Evolutionary conservation across 2,888 invertebrate genomes (phyloP), one percentile per base, ranked within the genome.

Genomic region (Calameuta pallipes): DNA sequence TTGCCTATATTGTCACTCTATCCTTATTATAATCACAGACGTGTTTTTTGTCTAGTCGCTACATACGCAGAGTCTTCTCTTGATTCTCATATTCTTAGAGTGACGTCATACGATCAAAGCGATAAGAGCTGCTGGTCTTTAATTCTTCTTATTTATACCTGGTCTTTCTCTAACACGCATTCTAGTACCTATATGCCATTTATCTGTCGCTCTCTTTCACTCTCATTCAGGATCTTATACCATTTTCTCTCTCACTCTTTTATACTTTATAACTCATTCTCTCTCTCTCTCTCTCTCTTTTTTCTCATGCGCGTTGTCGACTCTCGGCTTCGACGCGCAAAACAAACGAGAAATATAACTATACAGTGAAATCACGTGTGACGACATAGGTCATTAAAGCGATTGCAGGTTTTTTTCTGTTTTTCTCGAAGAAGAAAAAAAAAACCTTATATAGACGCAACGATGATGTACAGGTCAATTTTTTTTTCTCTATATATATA

Each of bases 1-100:
- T 78, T 76, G 78, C 78, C 75, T 78, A 76, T 71, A 78, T 78
- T 70, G 78, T 78, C 71, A 76, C 73, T 78, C 84, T 86, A 87
- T 85, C 83, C 83, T 87, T 87, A 87, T 85, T 86, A 86, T 90
- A 89, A 90, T 90, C 90, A 90, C 90, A 90, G 90, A 88, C 87
- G 88, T 84, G 85, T 87, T 88, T 88, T 56, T 56, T 15, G 15
- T 56, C 87, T 89, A 90, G 87, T 87, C 86, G 85, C 88, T 90
- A 89, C 87, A 85, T 87, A 86, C 89, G 89, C 88, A 87, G 87
- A 85, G 81, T 83, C 80, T 79, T 82, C 77, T 82, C 77, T 83
- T 84, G 80, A 80, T 56, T 56, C 6, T 56, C 23, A 56, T 23
- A 23, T 56, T 56, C 41, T 56, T 23, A 15, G 41, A 23, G 41